Conservation (phyloP, 2,888 invertebrate genomes). For the Spodoptera littoralis region DNA sequence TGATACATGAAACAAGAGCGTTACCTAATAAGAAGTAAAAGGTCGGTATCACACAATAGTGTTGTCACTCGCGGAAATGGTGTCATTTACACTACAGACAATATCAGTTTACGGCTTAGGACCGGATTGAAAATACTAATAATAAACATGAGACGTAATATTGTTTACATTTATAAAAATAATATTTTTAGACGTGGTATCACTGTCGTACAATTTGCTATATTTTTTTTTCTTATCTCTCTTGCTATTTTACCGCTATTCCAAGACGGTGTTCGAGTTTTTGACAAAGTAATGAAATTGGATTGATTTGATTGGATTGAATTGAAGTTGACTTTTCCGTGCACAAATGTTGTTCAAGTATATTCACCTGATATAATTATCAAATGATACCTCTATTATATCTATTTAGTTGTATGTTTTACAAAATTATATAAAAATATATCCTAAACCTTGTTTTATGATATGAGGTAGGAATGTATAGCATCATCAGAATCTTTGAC, state of each 20-base stretch:
- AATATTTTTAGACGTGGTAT: not conserved
- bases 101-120: slow-evolving; percentile 29
- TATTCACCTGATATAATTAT: too few relatives aligned
- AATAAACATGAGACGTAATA: not conserved
- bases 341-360: not conserved
- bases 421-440: too few relatives aligned
- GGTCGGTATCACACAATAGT: slow-evolving; percentile 43
- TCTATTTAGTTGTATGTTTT: too few relatives aligned
- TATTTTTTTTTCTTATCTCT: too few relatives aligned
- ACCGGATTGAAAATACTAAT: slow-evolving; percentile 6
- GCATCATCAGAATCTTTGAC: too few relatives aligned
- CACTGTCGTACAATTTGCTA: too few relatives aligned
- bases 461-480: too few relatives aligned
- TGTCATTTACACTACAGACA: slow-evolving; percentile 39
- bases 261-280: not conserved
- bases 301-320: too few relatives aligned
- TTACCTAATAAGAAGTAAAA: slow-evolving; percentile 27
- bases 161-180: not conserved
- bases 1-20: slow-evolving; percentile 7
- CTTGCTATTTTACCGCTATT: too few relatives aligned
- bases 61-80: slow-evolving; percentile 50
- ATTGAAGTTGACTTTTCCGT: too few relatives aligned
- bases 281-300: not conserved
- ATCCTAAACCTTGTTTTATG: too few relatives aligned
- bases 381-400: too few relatives aligned